Conservation (phyloP, 2,113 vertebrate species). For the Erinaceus europaeus region DNA sequence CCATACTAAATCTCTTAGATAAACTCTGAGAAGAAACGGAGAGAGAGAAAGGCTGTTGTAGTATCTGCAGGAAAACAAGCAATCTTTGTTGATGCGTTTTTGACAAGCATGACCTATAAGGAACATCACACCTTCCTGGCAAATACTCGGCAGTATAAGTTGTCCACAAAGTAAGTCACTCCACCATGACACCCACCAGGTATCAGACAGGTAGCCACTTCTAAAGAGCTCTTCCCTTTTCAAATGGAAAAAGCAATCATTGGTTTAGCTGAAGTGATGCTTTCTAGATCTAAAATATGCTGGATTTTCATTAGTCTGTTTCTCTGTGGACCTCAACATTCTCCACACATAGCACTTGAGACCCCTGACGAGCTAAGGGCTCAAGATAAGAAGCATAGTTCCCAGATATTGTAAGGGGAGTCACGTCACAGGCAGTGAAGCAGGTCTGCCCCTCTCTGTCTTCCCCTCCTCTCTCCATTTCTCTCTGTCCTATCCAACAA, state of each 20-base stretch:
- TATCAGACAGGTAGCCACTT: neutral
- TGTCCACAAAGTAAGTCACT: neutral
- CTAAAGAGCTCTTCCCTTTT: conserved; percentile 18
- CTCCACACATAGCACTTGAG: neutral
- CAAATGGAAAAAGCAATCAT: neutral
- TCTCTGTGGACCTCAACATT: neutral
- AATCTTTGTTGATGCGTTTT: neutral
- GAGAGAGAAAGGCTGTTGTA: neutral
- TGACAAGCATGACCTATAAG: neutral
- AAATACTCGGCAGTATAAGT: neutral
- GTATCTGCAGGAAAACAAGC: neutral
- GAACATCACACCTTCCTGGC: neutral
- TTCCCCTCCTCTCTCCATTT: no score
- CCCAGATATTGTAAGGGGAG: no score
- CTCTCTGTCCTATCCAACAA: no score
- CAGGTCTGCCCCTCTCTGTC: no score
- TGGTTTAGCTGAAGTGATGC: neutral
- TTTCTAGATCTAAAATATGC: neutral
- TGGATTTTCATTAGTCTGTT: neutral
- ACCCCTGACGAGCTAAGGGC: neutral
- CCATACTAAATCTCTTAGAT: neutral
- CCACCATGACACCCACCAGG: neutral
- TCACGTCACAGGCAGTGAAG: no score
- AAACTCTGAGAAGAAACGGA: neutral
- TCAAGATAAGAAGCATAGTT: neutral